Evolutionary conservation across 2,888 invertebrate species (phyloP), one percentile per base, ranked within the genome.

Genomic region (Stenurella melanura): DNA sequence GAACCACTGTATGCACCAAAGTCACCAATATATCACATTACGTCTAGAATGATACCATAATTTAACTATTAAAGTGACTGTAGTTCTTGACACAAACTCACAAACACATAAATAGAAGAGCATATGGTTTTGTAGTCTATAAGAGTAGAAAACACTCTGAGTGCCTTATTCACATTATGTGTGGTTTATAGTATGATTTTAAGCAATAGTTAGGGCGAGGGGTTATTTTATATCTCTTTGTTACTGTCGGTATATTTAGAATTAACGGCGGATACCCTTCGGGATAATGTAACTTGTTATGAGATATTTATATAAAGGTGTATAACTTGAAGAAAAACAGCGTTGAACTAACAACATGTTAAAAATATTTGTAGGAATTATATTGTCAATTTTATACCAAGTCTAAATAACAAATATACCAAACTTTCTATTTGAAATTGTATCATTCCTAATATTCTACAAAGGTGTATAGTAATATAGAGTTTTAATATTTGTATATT

Each of bases 141-240:
- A 30, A 66, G 34, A n/a, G 11, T 21, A 61, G 17, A 15, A 61
- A 61, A 61, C 42, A 50, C 50, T 15, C 42, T n/a, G n/a, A 50
- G 50, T n/a, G 12, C 34, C 17, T 34, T 69, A 30, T 54, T 69
- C 56, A 57, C 26, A 58, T 58, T 58, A 58, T 21, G 11, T 58
- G 18, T 57, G 7, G 18, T 34, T 60, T 68, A 30, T 70, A 18
- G 30, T 34, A 10, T 21, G 19, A 26, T 69, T 70, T 60, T 18
- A 70, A 58, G 54, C 21, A 56, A 66, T 26, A 57, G 57, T 34
- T 66, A 26, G 66, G 58, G 64, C 18, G 73, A 42, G 34, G 34
- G 61, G 19, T 54, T 68, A 74, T 74, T 74, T 74, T 58, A 61
- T 61, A 61, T 68, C 68, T 68, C 74, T 74, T 74, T 74, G 74